Conservation (phyloP, 2,113 vertebrate species). For the Solea senegalensis region DNA sequence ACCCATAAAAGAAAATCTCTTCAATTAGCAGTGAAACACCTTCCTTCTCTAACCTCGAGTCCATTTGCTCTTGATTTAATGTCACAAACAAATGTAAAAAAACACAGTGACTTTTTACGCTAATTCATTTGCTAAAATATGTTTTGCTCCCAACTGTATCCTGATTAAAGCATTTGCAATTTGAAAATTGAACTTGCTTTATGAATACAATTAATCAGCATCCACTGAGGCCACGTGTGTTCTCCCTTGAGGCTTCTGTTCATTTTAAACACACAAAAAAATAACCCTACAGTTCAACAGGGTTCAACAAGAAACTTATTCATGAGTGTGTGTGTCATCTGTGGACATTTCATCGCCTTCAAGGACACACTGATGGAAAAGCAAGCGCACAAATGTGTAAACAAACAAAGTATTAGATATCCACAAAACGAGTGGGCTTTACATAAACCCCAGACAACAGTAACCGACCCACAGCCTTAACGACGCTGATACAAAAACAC, state of each 20-base stretch:
- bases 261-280: conserved; percentile 9
- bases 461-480: not conserved
- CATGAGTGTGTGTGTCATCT: not conserved
- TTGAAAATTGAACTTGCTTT: not conserved
- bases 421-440: not conserved
- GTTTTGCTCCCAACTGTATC: too few species aligned
- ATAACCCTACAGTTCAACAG: conserved; percentile 8
- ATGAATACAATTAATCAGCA: not conserved
- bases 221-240: not conserved
- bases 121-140: not conserved
- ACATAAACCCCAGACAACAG: not conserved
- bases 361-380: not conserved
- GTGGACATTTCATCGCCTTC: conserved; percentile 21
- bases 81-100: too few species aligned
- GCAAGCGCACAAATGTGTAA: not conserved
- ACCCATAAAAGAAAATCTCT: too few species aligned
- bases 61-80: too few species aligned
- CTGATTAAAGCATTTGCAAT: not conserved
- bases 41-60: too few species aligned
- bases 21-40: too few species aligned
- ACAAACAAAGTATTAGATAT: not conserved
- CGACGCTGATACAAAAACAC: conserved; percentile 25
- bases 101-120: too few species aligned
- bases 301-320: conserved; percentile 6
- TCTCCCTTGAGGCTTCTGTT: not conserved